A percentile compares a stretch with the other conserved stretches of the same genome.
phyloP scores from a whole-genome alignment of 2,113 vertebrate genomes.

The Pteropus alecto region DNA sequence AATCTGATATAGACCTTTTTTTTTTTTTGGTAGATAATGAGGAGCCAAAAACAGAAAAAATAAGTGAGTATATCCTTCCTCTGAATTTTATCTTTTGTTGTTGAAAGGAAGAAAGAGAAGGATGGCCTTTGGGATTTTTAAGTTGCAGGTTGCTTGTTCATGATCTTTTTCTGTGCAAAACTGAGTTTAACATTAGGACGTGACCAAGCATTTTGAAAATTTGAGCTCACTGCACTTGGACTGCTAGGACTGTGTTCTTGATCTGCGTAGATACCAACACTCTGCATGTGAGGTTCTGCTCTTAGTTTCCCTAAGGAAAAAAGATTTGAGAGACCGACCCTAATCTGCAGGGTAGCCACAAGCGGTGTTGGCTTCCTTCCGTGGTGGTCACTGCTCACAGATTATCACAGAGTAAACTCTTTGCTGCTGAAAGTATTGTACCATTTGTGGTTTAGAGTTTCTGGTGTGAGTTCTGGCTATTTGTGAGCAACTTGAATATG shows the following conservation, averaged over 20 bases:
- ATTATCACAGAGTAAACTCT: background rate
- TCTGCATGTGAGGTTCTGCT: background rate
- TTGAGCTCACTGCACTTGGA: background rate
- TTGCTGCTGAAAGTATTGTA: background rate
- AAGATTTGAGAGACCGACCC: background rate
- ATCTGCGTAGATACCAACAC: background rate
- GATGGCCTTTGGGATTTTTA: background rate
- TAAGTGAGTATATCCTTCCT: background rate
- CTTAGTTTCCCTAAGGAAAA: background rate
- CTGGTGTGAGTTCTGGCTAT: background rate
- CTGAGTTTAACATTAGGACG: background rate
- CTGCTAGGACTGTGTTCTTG: background rate
- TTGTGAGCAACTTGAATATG: background rate
- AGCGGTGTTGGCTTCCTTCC: background rate
- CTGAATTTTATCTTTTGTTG: background rate
- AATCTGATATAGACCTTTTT: background rate
- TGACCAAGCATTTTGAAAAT: background rate
- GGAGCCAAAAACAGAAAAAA: background rate
- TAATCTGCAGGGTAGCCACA: background rate
- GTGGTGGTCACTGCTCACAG: background rate
- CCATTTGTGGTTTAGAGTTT: background rate
- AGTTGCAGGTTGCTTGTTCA: background rate
- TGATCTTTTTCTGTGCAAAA: background rate
- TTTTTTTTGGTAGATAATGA: conserved; percentile 47
- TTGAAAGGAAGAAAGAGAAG: background rate